Evolutionary conservation across 2,888 invertebrate genomes (phyloP), one percentile per base, ranked within the genome.

Genomic region (Campopleginae sp.): DNA sequence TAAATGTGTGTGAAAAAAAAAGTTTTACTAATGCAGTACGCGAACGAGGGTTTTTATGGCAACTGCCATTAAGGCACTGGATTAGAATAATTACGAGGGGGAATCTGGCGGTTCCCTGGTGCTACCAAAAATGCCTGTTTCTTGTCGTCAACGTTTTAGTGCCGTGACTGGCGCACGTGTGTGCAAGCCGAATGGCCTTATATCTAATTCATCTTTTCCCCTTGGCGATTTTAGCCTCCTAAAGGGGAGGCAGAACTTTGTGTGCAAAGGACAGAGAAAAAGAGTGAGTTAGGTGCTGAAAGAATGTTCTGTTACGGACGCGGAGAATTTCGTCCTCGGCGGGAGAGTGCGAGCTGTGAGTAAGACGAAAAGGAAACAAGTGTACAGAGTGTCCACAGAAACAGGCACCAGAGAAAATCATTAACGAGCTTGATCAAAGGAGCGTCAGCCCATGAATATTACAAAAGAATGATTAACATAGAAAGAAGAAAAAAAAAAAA

Each of bases 141-240:
- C 72, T 70, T 72, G 66, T 74, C 23, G 66, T 31, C 81, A 27
- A 46, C 51, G 46, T 19, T 70, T 48, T 33, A 27, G 70, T 33
- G 46, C 66, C 74, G 51, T 76, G 31, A 72, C 77, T 42, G 70
- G 48, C 72, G 71, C 63, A 68, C 70, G 78, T 79, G 71, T 46
- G 58, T 61, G 65, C 63, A 19, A 33, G 19, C 33, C 66, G 38
- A 38, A 19, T 38, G 27, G 19, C 76, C 58, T 78, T 48, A 71
- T 61, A 71, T 70, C 31, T 70, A 68, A 82, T 79, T 85, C 79
- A 65, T 79, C 63, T 71, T 68, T 58, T 63, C 76, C 71, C 61
- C 68, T 70, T 58, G 78, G 63, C 63, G 63, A 82, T 77, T 75
- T 72, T 14, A 27, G 14, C 63, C n/a, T 44, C n/a, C 51, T 51